Evolutionary conservation across 2,113 vertebrate genomes (phyloP).

Genomic region (Burhinus bistriatus): DNA sequence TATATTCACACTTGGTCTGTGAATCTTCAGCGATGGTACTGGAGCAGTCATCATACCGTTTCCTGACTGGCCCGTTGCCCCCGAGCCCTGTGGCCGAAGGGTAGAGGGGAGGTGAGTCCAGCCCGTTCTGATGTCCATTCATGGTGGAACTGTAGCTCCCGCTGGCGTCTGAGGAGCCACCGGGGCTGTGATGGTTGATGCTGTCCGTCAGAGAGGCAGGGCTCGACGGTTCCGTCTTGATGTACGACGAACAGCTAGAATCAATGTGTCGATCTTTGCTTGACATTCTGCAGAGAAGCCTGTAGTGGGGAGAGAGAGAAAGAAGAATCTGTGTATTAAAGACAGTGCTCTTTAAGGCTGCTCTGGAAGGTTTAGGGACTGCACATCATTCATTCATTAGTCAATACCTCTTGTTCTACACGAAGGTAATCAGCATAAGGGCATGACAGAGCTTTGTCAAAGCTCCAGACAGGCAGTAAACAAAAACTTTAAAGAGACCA

Average conservation of each 20-base stretch:
- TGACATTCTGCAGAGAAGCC: constrained; percentile 99
- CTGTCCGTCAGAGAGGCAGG: constrained; percentile 99
- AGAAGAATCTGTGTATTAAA: constrained; percentile 68
- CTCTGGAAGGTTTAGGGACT: constrained; percentile 60
- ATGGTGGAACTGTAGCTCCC: constrained; percentile 99
- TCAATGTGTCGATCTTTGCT: constrained; percentile 99
- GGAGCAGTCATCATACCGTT: constrained; percentile 98
- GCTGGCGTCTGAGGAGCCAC: constrained; percentile 97
- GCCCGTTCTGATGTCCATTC: constrained; percentile 98
- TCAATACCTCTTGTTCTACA: constrained; percentile 97
- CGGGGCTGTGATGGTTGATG: constrained; percentile 99
- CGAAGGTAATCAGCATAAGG: constrained; percentile 91
- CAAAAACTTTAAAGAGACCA: constrained; percentile 72
- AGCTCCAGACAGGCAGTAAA: constrained; percentile 76
- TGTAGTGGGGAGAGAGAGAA: constrained; percentile 64
- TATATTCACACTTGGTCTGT: constrained; percentile 99
- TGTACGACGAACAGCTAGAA: constrained; percentile 98
- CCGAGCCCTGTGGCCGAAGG: constrained; percentile 88
- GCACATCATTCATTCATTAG: constrained; percentile 88
- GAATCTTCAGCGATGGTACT: constrained; percentile 97
- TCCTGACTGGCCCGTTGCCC: constrained; percentile 87
- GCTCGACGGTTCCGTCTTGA: constrained; percentile 99
- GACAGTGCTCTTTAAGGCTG: constrained; percentile 57
- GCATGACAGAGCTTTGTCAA: constrained; percentile 86
- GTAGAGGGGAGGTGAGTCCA: constrained; percentile 97